These are phyloP conservation scores for Chiloscyllium plagiosum DNA, from an alignment of 2,113 vertebrate species.

Conservation along the genomic window DNA sequence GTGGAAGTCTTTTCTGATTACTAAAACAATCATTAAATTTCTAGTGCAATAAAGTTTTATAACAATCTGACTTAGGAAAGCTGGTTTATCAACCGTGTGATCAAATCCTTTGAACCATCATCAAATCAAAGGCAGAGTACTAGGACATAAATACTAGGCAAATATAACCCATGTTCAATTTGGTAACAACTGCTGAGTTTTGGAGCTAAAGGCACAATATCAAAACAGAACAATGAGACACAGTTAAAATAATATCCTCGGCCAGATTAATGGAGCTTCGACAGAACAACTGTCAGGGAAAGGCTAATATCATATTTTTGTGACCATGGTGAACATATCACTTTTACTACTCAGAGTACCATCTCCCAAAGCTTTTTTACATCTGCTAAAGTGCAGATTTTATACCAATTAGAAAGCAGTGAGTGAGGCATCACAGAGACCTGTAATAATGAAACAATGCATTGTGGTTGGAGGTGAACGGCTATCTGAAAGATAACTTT, in stretches of 20 bases:
- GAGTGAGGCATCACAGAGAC: background rate
- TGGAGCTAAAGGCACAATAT: slow-evolving; percentile 4
- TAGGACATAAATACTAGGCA: slow-evolving; percentile 49
- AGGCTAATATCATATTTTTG: slow-evolving; percentile 21
- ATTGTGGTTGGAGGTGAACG: background rate
- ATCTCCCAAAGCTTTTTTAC: background rate
- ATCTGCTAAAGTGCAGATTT: slow-evolving; percentile 9
- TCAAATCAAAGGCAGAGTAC: slow-evolving; percentile 41
- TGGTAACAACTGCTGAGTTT: slow-evolving; percentile 6
- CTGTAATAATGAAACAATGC: background rate
- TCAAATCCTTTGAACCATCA: slow-evolving; percentile 48
- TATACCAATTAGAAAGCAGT: background rate
- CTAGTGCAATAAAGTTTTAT: slow-evolving; percentile 58
- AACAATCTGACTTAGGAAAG: slow-evolving; percentile 50
- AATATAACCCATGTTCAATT: slow-evolving; percentile 37
- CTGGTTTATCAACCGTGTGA: slow-evolving; percentile 48
- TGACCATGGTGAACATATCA: slow-evolving; percentile 4
- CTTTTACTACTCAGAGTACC: slow-evolving; percentile 2
- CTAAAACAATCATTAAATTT: slow-evolving; percentile 67
- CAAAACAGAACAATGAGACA: background rate
- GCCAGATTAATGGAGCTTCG: slow-evolving; percentile 22
- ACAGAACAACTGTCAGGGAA: slow-evolving; percentile 32
- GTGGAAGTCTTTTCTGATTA: slow-evolving; percentile 52
- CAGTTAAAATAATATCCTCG: background rate
- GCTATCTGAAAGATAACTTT: background rate